Conservation (phyloP, 35 echinoderm and acorn worm species). For the Heliocidaris tuberculata region DNA sequence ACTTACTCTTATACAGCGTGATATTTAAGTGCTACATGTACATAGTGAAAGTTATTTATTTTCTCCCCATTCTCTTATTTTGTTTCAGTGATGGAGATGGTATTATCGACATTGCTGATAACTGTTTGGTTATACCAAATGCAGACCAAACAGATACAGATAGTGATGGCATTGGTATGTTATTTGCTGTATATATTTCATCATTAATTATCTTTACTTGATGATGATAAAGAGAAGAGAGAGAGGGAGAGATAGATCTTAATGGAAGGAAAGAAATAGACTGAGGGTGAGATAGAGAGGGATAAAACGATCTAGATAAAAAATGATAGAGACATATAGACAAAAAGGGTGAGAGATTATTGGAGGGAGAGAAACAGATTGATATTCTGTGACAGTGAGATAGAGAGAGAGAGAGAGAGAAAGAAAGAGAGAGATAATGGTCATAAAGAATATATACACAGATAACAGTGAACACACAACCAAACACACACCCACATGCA, state of each 20-base stretch:
- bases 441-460: too few relatives aligned
- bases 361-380: not conserved
- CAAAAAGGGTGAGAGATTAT: not conserved
- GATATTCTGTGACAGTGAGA: not conserved
- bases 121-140: slow-evolving; percentile 78
- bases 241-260: not conserved
- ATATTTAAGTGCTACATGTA: not conserved
- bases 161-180: slow-evolving; percentile 67
- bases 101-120: slow-evolving; percentile 78
- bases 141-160: slow-evolving; percentile 84
- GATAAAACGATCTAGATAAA: not conserved
- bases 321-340: not conserved
- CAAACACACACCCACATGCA: too few relatives aligned
- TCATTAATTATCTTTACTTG: not conserved
- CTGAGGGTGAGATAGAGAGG: not conserved
- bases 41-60: not conserved
- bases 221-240: not conserved
- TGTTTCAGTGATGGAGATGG: slow-evolving; percentile 87
- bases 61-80: not conserved
- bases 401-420: not conserved
- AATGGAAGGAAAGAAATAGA: not conserved
- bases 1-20: not conserved
- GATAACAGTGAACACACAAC: too few relatives aligned
- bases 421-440: too few relatives aligned
- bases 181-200: not conserved